Evolutionary conservation across 2,113 vertebrate species (phyloP).

Genomic region (Mungos mungo): DNA sequence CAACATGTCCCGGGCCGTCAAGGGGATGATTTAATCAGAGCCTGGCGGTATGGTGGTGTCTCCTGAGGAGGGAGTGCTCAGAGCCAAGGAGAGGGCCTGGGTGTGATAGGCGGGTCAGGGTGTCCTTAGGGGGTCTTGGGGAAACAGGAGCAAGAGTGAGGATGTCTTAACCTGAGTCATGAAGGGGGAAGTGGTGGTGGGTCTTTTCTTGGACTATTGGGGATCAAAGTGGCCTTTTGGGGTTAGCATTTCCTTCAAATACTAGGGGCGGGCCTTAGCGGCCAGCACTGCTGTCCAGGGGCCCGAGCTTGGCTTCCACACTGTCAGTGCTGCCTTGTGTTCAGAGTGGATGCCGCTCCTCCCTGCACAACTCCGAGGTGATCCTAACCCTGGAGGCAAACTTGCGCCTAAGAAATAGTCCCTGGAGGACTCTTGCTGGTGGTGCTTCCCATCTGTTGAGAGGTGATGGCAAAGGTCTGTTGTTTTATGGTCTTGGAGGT

Average conservation of each 20-base stretch:
- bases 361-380: no score
- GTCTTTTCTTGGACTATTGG: not conserved
- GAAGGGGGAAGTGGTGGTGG: not conserved
- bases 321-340: not conserved
- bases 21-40: not conserved
- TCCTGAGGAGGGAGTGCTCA: not conserved
- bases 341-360: not conserved
- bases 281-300: not conserved
- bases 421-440: not conserved
- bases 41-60: rapidly evolving
- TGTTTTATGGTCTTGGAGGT: not conserved
- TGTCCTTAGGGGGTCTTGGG: not conserved
- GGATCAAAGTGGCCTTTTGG: not conserved
- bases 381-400: not conserved
- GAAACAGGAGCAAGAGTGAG: not conserved
- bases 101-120: no score
- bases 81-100: not conserved
- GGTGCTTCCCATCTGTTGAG: not conserved
- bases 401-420: not conserved
- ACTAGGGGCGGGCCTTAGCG: rapidly evolving
- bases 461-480: not conserved
- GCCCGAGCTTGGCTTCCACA: rapidly evolving
- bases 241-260: not conserved
- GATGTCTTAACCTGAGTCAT: not conserved
- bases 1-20: not conserved